Conservation (phyloP, 2,113 vertebrate species). For the Hippocampus barbouri region DNA sequence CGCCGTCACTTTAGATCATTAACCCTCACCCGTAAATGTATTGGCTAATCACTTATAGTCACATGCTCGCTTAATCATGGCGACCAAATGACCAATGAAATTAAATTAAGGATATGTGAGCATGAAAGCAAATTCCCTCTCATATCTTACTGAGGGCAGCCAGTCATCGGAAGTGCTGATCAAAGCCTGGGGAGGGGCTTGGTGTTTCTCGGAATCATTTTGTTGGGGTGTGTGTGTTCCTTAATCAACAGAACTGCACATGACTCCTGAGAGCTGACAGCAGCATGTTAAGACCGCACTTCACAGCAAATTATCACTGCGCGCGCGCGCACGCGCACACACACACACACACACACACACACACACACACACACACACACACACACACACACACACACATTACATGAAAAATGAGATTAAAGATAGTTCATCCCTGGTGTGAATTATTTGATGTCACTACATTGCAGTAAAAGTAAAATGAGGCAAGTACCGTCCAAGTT, state of each 20-base stretch:
- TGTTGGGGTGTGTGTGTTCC: slow-evolving; percentile 13
- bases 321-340: too few species aligned
- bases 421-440: neutral
- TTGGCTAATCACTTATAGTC: neutral
- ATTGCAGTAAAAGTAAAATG: neutral
- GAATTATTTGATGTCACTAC: neutral
- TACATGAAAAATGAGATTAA: slow-evolving; percentile 9
- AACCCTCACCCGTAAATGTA: neutral
- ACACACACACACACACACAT: slow-evolving; percentile 14
- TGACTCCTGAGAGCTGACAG: slow-evolving; percentile 58
- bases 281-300: slow-evolving; percentile 28
- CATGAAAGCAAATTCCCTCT: neutral
- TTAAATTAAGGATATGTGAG: slow-evolving; percentile 8
- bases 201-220: slow-evolving; percentile 31
- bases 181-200: slow-evolving; percentile 16
- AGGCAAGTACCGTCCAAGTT: neutral
- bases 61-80: neutral
- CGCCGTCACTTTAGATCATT: neutral
- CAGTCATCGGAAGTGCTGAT: slow-evolving; percentile 9
- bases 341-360: slow-evolving; percentile 1
- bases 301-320: slow-evolving; percentile 26
- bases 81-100: neutral
- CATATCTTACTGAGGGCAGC: slow-evolving; percentile 5
- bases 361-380: neutral
- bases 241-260: slow-evolving; percentile 34